Conservation (phyloP, 2,888 invertebrate genomes). For the Dynastes grantii region DNA sequence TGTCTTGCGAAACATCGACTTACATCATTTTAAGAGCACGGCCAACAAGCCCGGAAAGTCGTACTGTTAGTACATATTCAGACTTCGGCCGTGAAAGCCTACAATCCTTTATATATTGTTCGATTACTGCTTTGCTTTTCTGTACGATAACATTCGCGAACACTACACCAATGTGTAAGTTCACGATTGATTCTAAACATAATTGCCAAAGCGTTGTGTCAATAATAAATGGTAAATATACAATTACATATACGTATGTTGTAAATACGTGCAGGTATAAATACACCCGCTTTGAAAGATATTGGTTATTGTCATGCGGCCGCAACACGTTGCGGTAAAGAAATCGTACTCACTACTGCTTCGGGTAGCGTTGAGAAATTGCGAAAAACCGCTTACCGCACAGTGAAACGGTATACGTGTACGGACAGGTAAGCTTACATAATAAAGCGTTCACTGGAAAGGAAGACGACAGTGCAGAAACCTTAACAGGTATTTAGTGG, state of each 20-base stretch:
- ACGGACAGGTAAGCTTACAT: slow-evolving; percentile 19
- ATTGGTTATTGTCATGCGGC: slow-evolving; percentile 12
- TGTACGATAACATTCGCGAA: background rate
- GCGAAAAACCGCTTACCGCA: slow-evolving; percentile 25
- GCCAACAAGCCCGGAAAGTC: no score
- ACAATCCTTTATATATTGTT: no score
- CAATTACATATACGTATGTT: background rate
- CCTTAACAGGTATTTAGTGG: slow-evolving; percentile 30
- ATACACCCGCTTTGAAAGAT: slow-evolving; percentile 2
- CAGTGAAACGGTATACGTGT: slow-evolving; percentile 13
- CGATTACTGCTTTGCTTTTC: no score
- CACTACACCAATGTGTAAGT: background rate
- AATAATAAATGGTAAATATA: slow-evolving; percentile 14
- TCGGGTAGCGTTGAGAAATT: slow-evolving; percentile 17
- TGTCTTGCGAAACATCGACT: no score
- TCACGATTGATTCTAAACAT: background rate
- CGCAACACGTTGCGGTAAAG: slow-evolving; percentile 22
- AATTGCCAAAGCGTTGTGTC: slow-evolving; percentile 4
- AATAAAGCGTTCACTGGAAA: slow-evolving; percentile 23
- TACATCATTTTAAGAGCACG: no score
- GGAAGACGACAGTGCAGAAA: slow-evolving; percentile 23
- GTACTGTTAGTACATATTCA: no score
- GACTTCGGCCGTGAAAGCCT: no score
- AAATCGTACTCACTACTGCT: background rate
- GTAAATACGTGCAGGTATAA: background rate